Conservation (phyloP, 1,140 invertebrate species). For the Lethrus apterus region DNA sequence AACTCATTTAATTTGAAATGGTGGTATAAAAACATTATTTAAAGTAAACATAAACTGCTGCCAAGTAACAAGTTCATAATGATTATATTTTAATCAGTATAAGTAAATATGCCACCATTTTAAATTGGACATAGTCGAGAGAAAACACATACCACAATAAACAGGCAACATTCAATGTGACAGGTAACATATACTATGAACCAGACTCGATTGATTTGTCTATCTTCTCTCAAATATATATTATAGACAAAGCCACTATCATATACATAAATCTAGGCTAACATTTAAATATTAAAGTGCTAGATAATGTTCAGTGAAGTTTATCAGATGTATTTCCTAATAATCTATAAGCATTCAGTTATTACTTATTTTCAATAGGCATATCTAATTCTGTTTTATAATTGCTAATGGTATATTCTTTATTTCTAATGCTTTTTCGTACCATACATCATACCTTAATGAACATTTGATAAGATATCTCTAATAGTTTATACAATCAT, state of each 20-base stretch:
- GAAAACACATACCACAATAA: slow-evolving; percentile 1
- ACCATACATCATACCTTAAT: no score
- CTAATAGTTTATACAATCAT: no score
- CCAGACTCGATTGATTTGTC: not conserved
- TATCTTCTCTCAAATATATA: slow-evolving; percentile 2
- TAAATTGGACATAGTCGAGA: slow-evolving; percentile 9
- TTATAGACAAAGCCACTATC: slow-evolving; percentile 1
- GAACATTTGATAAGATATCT: no score
- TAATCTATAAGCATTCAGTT: not conserved
- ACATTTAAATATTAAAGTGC: slow-evolving; percentile 9
- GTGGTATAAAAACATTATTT: not conserved
- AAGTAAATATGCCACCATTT: not conserved
- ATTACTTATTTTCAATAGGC: not conserved
- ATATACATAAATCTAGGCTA: slow-evolving; percentile 7
- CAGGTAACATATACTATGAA: slow-evolving; percentile 11
- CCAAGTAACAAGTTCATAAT: slow-evolving; percentile 9
- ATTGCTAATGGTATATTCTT: no score
- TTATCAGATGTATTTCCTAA: no score
- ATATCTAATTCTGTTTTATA: no score
- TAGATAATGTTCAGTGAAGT: no score
- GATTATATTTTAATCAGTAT: not conserved
- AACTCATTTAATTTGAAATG: not conserved
- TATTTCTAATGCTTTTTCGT: no score
- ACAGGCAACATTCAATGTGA: slow-evolving; percentile 6
- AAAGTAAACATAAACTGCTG: slow-evolving; percentile 3